Evolutionary conservation across 2,888 invertebrate genomes (phyloP).

Genomic region (Atethmia centrago): DNA sequence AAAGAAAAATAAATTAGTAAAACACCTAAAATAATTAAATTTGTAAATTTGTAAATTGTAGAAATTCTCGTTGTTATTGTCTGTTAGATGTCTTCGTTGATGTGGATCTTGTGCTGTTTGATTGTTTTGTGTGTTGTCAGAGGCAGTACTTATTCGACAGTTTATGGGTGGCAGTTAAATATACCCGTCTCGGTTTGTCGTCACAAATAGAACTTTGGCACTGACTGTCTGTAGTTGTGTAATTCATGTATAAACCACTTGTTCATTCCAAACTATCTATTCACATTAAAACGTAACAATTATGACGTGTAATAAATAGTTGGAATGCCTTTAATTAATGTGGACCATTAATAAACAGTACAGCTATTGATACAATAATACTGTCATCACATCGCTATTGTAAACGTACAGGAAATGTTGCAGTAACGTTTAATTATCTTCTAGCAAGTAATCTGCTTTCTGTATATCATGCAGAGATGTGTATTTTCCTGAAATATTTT

Average conservation of each 20-base stretch:
- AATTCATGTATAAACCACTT: conserved; percentile 89
- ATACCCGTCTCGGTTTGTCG: conserved; percentile 90
- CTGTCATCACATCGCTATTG: conserved; percentile 22
- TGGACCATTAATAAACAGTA: conserved; percentile 28
- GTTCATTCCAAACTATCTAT: conserved; percentile 84
- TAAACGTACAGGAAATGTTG: conserved; percentile 28
- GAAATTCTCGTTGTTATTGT: conserved; percentile 14
- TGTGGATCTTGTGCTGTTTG: conserved; percentile 44
- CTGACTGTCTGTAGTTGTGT: conserved; percentile 89
- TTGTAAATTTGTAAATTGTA: conserved; percentile 12
- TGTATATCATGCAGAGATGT: conserved; percentile 10
- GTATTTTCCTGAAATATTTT: conserved; percentile 32
- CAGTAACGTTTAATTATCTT: conserved; percentile 21
- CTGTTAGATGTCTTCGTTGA: conserved; percentile 24
- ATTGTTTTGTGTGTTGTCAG: conserved; percentile 76
- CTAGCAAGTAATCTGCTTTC: not conserved
- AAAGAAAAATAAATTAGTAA: conserved; percentile 9
- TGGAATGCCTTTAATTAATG: conserved; percentile 50
- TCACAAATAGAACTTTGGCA: conserved; percentile 91
- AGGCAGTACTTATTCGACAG: conserved; percentile 86
- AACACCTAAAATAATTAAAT: conserved; percentile 8
- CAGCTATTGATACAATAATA: conserved; percentile 31
- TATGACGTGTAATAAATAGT: conserved; percentile 66
- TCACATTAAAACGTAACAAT: conserved; percentile 74
- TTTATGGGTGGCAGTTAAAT: conserved; percentile 90